These are phyloP conservation scores for Crambe crambe DNA, from an alignment of 37 sponge, comb jelly and placozoan genomes.

Conservation along the genomic window DNA sequence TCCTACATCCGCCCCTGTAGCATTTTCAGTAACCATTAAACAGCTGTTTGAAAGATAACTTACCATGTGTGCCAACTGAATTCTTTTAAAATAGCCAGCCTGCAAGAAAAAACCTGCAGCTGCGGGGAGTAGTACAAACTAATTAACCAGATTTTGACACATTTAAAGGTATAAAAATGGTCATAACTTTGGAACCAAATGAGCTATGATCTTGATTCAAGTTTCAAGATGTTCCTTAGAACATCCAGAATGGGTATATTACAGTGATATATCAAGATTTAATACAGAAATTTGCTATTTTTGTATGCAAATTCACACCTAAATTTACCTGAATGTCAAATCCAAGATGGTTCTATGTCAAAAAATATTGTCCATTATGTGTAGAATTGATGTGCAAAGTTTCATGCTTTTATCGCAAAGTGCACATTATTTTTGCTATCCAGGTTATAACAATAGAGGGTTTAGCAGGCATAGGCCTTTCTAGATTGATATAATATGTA, in stretches of 20 bases:
- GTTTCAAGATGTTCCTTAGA: background rate
- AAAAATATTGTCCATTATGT: conserved; percentile 1
- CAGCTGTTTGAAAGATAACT: too few species aligned
- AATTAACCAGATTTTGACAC: background rate
- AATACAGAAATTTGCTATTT: background rate
- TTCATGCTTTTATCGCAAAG: conserved; percentile 5
- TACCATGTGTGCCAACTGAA: too few species aligned
- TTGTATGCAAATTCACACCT: background rate
- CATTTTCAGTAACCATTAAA: too few species aligned
- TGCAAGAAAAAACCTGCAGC: too few species aligned
- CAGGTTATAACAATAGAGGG: too few species aligned
- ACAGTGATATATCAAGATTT: background rate
- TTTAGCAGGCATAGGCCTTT: too few species aligned
- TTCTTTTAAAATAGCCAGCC: too few species aligned
- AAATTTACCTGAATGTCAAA: conserved; percentile 8
- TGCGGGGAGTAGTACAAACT: too few species aligned
- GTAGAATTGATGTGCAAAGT: conserved; percentile 2
- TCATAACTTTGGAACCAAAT: background rate
- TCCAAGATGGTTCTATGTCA: background rate
- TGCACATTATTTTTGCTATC: background rate
- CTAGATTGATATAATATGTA: too few species aligned
- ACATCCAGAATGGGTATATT: background rate
- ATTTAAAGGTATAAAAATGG: background rate
- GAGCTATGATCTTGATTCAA: background rate
- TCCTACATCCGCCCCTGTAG: too few species aligned